A percentile compares a stretch with the other conserved stretches of the same genome.
These are phyloP conservation scores for Neolamprologus devosi DNA, from an alignment of 2,113 vertebrate genomes.

Conservation along the genomic window DNA sequence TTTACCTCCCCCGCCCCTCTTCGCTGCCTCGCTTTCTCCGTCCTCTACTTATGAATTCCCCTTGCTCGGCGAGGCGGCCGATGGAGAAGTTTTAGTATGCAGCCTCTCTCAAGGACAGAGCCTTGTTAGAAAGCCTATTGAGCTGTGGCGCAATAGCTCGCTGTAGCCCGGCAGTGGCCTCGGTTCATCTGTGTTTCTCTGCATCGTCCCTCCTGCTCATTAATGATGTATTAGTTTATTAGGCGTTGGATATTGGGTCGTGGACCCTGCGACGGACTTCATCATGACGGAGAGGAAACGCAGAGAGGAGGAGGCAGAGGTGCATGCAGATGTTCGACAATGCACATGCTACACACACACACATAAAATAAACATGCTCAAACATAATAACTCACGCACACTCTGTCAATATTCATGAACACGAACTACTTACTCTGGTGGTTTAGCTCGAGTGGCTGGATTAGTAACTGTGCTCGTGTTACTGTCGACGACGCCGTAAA, in stretches of 20 bases:
- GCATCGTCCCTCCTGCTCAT: slow-evolving; percentile 46
- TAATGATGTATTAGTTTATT: slow-evolving; percentile 74
- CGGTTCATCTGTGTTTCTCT: slow-evolving; percentile 31
- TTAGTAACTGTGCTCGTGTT: slow-evolving; percentile 2
- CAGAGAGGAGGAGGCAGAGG: slow-evolving; percentile 22
- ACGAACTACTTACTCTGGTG: slow-evolving; percentile 27
- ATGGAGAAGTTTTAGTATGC: slow-evolving; percentile 70
- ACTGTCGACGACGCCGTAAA: neutral
- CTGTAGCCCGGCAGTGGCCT: slow-evolving; percentile 24
- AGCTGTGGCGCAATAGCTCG: slow-evolving; percentile 61
- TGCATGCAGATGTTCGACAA: slow-evolving; percentile 48
- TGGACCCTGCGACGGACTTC: slow-evolving; percentile 66
- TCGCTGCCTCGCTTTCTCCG: neutral
- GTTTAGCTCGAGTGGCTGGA: slow-evolving; percentile 41
- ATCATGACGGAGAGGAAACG: slow-evolving; percentile 51
- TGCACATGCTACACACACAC: neutral
- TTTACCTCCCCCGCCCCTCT: slow-evolving; percentile 1
- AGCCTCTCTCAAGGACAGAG: slow-evolving; percentile 69
- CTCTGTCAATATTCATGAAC: slow-evolving; percentile 57
- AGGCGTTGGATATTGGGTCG: slow-evolving; percentile 66
- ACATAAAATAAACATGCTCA: slow-evolving; percentile 38
- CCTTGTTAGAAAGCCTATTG: slow-evolving; percentile 71
- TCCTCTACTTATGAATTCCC: slow-evolving; percentile 69
- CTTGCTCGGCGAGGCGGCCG: slow-evolving; percentile 53
- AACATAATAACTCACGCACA: slow-evolving; percentile 23